Evolutionary conservation across 2,888 invertebrate species (phyloP).

Genomic region (Saturnia pavonia): DNA sequence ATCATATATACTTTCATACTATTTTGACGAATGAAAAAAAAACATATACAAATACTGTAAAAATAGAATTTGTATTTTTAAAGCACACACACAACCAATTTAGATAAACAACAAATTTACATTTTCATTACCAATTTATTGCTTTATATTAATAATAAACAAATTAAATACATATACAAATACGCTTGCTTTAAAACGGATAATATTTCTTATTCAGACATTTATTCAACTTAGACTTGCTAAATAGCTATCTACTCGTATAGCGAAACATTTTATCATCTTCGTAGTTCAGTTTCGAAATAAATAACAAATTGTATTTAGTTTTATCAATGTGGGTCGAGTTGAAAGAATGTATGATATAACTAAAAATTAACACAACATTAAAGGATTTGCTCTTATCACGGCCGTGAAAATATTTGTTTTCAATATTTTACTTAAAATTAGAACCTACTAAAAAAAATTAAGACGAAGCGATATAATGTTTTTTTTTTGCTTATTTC

Average conservation of each 20-base stretch:
- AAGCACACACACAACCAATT: conserved; percentile 35
- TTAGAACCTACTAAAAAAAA: not conserved
- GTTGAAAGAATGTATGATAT: not conserved
- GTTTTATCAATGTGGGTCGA: not conserved
- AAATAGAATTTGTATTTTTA: conserved; percentile 26
- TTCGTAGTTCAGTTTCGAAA: not conserved
- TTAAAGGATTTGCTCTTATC: not conserved
- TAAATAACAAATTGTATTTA: not conserved
- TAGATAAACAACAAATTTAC: conserved; percentile 26
- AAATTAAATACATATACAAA: conserved; percentile 46
- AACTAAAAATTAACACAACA: not conserved
- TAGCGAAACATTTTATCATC: not conserved
- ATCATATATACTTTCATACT: too few relatives aligned
- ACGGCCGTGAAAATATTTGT: not conserved
- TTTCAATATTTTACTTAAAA: not conserved
- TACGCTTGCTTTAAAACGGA: not conserved
- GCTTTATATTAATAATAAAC: not conserved
- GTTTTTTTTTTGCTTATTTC: too few relatives aligned
- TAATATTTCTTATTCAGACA: not conserved
- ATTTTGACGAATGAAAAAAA: not conserved
- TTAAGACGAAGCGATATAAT: too few relatives aligned
- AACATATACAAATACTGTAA: not conserved
- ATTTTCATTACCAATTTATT: conserved; percentile 9
- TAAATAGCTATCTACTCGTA: not conserved
- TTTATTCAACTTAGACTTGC: conserved; percentile 7